Conservation (phyloP, 1,140 invertebrate species). For the Drosophila eugracilis region DNA sequence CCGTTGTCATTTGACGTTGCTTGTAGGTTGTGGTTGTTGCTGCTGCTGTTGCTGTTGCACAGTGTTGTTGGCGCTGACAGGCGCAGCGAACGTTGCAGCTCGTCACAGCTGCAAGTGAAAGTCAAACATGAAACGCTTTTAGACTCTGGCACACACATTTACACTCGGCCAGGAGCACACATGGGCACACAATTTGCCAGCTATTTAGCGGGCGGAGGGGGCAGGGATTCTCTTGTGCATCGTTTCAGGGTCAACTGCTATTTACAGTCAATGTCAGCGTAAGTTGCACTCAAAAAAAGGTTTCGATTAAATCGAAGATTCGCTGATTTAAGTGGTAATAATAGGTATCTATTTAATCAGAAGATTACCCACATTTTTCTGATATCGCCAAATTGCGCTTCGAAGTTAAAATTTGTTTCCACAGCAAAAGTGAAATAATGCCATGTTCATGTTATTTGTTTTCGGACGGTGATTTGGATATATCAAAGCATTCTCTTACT, state of each 20-base stretch:
- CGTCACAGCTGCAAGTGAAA: slow-evolving; percentile 79
- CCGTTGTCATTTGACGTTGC: slow-evolving; percentile 22
- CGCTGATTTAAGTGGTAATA: too few species aligned
- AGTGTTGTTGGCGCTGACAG: slow-evolving; percentile 60
- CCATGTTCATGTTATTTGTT: too few species aligned
- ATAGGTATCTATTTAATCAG: too few species aligned
- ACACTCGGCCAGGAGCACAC: slow-evolving; percentile 28
- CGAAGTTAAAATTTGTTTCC: too few species aligned
- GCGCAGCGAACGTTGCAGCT: slow-evolving; percentile 45
- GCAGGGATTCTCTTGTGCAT: slow-evolving; percentile 47
- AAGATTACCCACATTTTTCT: too few species aligned
- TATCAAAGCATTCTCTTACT: too few species aligned
- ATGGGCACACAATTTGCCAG: slow-evolving; percentile 50
- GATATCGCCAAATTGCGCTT: too few species aligned
- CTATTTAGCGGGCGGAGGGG: slow-evolving; percentile 39
- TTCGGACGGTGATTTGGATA: too few species aligned
- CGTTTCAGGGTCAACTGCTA: slow-evolving; percentile 73
- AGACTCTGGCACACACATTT: slow-evolving; percentile 34
- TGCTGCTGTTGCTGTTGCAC: slow-evolving; percentile 36
- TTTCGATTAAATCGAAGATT: too few species aligned
- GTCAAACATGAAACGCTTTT: slow-evolving; percentile 70
- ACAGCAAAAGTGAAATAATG: too few species aligned
- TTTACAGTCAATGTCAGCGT: slow-evolving; percentile 56
- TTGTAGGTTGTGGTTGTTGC: slow-evolving; percentile 22
- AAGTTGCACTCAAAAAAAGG: slow-evolving; percentile 22